phyloP scores from a whole-genome alignment of 37 sponge, comb jelly and placozoan genomes.

The Oscarella lobularis region DNA sequence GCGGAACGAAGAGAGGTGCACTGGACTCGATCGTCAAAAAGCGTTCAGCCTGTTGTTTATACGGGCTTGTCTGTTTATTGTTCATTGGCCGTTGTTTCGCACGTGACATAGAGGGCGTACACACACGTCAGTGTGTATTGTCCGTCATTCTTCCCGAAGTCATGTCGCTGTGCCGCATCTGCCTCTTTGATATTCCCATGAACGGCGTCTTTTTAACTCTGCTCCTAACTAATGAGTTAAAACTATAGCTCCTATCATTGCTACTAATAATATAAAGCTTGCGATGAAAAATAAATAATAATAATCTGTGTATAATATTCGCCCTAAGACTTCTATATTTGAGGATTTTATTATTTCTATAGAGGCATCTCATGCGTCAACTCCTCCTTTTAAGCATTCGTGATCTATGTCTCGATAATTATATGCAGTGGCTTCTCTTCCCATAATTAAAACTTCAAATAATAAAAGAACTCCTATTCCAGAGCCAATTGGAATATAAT shows the following conservation, averaged over 20 bases:
- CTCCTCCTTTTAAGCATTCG: background rate
- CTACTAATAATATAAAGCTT: constrained; percentile 75
- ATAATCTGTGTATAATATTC: constrained; percentile 55
- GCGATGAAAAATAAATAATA: constrained; percentile 67
- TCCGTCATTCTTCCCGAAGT: no score
- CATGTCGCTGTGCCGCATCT: no score
- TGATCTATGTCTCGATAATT: background rate
- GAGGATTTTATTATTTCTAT: constrained; percentile 14
- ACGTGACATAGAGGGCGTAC: no score
- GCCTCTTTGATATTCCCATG: no score
- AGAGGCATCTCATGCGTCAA: background rate
- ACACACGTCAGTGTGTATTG: no score
- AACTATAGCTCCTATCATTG: constrained; percentile 67
- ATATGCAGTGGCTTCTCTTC: background rate
- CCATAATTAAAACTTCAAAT: constrained; percentile 26
- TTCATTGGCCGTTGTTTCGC: no score
- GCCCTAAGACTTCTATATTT: constrained; percentile 55
- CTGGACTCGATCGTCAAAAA: no score
- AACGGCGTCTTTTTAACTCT: constrained; percentile 37
- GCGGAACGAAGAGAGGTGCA: no score
- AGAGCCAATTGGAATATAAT: constrained; percentile 47
- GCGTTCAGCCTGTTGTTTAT: no score
- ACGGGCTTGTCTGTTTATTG: no score
- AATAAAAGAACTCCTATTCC: constrained; percentile 48
- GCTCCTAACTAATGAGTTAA: constrained; percentile 30